Base-by-base conservation (phyloP, 2,888 invertebrate species). In the Pollenia amentaria region DNA sequence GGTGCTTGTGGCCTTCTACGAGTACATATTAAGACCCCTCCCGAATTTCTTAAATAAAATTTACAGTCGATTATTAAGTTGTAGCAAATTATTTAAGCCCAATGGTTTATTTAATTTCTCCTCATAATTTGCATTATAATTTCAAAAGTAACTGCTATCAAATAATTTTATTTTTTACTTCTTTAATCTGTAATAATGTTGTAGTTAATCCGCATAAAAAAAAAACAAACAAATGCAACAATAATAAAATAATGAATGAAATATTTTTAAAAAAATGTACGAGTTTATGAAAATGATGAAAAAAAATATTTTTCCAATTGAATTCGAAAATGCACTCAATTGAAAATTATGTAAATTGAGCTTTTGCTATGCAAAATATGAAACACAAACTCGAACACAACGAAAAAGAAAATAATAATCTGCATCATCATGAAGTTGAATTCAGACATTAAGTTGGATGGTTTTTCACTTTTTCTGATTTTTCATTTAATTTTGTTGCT, bases 341-440 rank as follows among this genome's bases (percentile, higher is more conserved):
- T 87, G 87, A 84, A 87, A 87, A 84, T 80, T 87, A 87, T 84
- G 87, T 80, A 84, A 87, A 87, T 87, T 87, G 48, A 82, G 85
- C 67, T 77, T 79, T 69, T 46, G 78, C 78, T 70, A 73, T 77
- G 72, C 57, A 46, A 51, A 57, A 57, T 29, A 12, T 8, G 48
- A 14, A 46, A 21, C 38, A 53, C 40, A 46, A 7, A 40, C 1
- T 12, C 1, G 38, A 40, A 42, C 38, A 60, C 9, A 57, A 29
- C 16, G n/a, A 2, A 67, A 11, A 1, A 44, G 48, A 57, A 44
- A 29, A 29, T 21, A 29, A 29, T 29, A 29, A 65, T 76, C 40
- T 51, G 48, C 76, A 65, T 18, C 51, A 72, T 64, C 55, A 85
- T 53, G 10, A 78, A 40, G 53, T 75, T 70, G 18, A 44, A 73